These are phyloP conservation scores for Drosophila tani DNA, from an alignment of 1,140 invertebrate species.

Conservation along the genomic window DNA sequence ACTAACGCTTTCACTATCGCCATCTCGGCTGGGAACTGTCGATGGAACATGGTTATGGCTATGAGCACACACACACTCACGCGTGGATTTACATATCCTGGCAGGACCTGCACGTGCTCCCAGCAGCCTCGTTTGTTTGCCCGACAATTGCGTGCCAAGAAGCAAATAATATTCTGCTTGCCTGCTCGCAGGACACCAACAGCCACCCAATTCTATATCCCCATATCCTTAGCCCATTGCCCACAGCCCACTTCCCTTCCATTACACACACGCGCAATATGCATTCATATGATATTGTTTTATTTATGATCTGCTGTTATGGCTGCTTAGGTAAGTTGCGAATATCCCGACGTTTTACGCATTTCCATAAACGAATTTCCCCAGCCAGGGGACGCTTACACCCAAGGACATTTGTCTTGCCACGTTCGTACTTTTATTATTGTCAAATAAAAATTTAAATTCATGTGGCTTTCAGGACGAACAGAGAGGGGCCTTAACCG, in stretches of 20 bases:
- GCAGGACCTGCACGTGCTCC: conserved; percentile 41
- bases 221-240: not conserved
- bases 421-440: conserved; percentile 46
- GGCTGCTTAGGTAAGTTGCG: conserved; percentile 64
- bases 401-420: conserved; percentile 67
- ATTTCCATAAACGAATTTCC: conserved; percentile 75
- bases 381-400: conserved; percentile 4
- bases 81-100: conserved; percentile 56
- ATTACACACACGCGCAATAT: conserved; percentile 28
- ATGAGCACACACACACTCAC: conserved; percentile 12
- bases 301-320: conserved; percentile 78
- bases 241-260: conserved; percentile 5
- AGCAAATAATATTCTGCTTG: conserved; percentile 64
- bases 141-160: conserved; percentile 53
- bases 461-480: conserved; percentile 56
- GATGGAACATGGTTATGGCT: conserved; percentile 57
- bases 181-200: conserved; percentile 36
- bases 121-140: conserved; percentile 22
- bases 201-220: conserved; percentile 3
- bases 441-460: conserved; percentile 71
- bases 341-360: conserved; percentile 68
- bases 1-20: conserved; percentile 69
- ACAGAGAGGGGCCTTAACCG: conserved; percentile 17
- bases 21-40: conserved; percentile 35
- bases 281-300: conserved; percentile 79